These are phyloP conservation scores for Anas bahamensis DNA, from an alignment of 2,797 vertebrate species.

Conservation along the genomic window DNA sequence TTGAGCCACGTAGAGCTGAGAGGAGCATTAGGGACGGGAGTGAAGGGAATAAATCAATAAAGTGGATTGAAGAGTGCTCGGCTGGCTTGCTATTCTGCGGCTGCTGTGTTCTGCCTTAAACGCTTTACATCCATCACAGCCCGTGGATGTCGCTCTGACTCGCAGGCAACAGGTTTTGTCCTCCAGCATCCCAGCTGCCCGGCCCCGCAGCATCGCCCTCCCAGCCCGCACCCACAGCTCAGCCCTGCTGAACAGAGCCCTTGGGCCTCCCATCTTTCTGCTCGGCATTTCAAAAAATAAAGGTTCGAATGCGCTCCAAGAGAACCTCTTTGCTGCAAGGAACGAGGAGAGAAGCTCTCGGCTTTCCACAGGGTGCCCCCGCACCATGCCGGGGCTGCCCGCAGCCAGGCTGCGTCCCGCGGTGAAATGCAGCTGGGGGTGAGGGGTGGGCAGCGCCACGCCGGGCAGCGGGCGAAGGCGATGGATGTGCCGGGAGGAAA, in stretches of 20 bases:
- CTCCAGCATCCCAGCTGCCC: not conserved
- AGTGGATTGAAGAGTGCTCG: constrained; percentile 35
- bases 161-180: constrained; percentile 28
- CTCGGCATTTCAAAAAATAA: not conserved
- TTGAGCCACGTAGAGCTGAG: constrained; percentile 34
- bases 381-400: not conserved
- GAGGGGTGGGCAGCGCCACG: accelerated
- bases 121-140: constrained; percentile 34
- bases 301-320: not conserved
- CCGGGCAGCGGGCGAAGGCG: too few species aligned
- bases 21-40: constrained; percentile 33
- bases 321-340: not conserved
- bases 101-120: constrained; percentile 26
- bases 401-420: accelerated
- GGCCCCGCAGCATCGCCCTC: not conserved
- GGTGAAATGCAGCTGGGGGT: not conserved
- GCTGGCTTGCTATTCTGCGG: constrained; percentile 14
- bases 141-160: constrained; percentile 27
- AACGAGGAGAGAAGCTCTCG: not conserved
- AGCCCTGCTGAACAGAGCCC: not conserved
- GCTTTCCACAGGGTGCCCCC: accelerated
- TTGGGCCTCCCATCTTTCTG: not conserved
- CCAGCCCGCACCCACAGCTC: not conserved
- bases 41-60: constrained; percentile 53
- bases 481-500: not conserved